Conservation (phyloP, 2,113 vertebrate genomes). For the Melospiza melodia region DNA sequence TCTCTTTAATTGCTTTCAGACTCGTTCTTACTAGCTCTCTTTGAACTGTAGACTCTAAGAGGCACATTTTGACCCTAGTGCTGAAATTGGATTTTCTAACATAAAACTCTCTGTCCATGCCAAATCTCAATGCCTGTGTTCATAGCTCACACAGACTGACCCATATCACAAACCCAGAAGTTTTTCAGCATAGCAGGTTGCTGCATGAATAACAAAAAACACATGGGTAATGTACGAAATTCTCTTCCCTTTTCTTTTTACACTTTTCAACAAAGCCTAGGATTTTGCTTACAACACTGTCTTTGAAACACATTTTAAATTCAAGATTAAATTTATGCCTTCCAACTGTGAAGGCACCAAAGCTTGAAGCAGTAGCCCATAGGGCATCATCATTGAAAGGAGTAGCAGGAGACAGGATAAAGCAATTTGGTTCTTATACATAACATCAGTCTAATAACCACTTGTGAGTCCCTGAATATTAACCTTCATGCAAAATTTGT, state of each 20-base stretch:
- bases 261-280: not conserved
- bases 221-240: not conserved
- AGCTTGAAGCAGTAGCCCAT: not conserved
- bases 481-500: not conserved
- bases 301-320: not conserved
- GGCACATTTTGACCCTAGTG: not conserved
- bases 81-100: not conserved
- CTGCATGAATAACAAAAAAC: not conserved
- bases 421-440: not conserved
- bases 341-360: not conserved
- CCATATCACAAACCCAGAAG: not conserved
- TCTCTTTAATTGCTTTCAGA: not conserved
- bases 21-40: not conserved
- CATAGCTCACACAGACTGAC: not conserved
- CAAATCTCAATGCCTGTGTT: not conserved
- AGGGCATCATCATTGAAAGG: not conserved
- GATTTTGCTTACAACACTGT: not conserved
- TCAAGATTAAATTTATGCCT: not conserved
- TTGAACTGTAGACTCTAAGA: not conserved
- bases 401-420: not conserved
- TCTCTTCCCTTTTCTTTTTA: not conserved
- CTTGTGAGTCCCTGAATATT: not conserved
- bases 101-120: not conserved
- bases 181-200: not conserved
- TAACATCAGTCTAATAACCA: not conserved